Base-by-base conservation (phyloP, 2,888 invertebrate species). In the Himalopsyche anomala region DNA sequence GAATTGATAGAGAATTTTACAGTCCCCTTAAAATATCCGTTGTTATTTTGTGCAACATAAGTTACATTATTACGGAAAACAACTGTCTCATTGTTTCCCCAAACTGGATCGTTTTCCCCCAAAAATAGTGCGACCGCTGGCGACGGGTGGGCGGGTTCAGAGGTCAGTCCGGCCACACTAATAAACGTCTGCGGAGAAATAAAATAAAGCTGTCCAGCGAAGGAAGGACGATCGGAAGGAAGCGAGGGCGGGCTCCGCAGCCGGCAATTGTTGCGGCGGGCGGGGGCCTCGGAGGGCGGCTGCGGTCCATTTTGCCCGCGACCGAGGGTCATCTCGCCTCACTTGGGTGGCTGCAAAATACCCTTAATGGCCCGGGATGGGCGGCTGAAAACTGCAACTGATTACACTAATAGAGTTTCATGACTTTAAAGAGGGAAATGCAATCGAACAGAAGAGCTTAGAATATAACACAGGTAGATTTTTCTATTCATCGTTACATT, bases 141-240 rank as follows among this genome's bases (percentile, higher is more conserved):
- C 83, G 81, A 87, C 86, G 87, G 88, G 88, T 87, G 87, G 88
- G 88, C 87, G 87, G 86, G 88, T 85, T 81, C 88, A 84, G 80
- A 86, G 88, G 88, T 88, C 88, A 85, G 83, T 56, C 62, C 86
- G 84, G 82, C 85, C 85, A 82, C 55, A 74, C 87, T 83, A 84
- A 88, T 88, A 88, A 88, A 86, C 88, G 87, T 87, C 87, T 83
- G 84, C 81, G 62, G 80, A 84, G 82, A 85, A 86, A 81, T 83
- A 85, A 86, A 87, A 86, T 87, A 85, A 84, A 56, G 84, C 86
- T 55, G 74, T 51, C 42, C 81, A 74, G 62, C 62, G 11, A 62
- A 62, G 84, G 80, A 81, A 85, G 69, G 42, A 69, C 69, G 38
- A 15, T 54, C 54, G 28, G 74, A 82, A 28, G 84, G 81, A 84